Conservation (phyloP, 2,888 invertebrate genomes). For the Caenorhabditis sp. region DNA sequence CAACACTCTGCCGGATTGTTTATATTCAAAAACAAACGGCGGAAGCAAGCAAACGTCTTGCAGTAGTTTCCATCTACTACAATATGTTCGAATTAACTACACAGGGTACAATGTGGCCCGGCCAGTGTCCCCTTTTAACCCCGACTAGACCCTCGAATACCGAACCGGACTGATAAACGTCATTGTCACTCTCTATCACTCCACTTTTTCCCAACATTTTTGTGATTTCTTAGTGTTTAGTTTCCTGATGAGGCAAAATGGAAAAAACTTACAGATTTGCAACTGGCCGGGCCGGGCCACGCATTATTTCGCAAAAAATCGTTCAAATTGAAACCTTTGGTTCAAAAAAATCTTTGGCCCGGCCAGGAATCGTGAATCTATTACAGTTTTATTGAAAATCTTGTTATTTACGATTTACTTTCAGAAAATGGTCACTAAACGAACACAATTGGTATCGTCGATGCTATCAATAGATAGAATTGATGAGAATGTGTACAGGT, state of each 20-base stretch:
- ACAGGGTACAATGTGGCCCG: background rate
- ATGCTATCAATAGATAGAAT: slow-evolving; percentile 53
- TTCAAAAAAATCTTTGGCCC: no score
- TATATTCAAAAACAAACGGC: no score
- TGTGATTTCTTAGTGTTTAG: slow-evolving; percentile 9
- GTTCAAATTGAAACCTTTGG: no score
- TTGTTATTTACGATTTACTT: background rate
- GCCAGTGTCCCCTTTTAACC: no score
- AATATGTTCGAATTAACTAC: slow-evolving; percentile 15
- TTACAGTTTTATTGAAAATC: background rate
- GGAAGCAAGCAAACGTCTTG: no score
- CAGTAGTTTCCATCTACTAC: no score
- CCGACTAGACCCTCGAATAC: background rate
- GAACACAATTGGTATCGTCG: slow-evolving; percentile 41
- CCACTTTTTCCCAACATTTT: background rate
- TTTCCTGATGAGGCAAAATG: no score
- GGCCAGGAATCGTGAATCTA: no score
- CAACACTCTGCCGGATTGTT: no score
- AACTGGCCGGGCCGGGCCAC: no score
- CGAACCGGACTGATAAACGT: slow-evolving; percentile 23
- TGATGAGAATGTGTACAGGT: slow-evolving; percentile 49
- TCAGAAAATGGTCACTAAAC: slow-evolving; percentile 17
- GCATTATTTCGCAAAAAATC: no score
- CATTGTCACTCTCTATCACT: background rate
- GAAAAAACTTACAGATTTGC: no score